These are phyloP conservation scores for Mormoops blainvillei DNA, from an alignment of 2,113 vertebrate species.

Conservation along the genomic window DNA sequence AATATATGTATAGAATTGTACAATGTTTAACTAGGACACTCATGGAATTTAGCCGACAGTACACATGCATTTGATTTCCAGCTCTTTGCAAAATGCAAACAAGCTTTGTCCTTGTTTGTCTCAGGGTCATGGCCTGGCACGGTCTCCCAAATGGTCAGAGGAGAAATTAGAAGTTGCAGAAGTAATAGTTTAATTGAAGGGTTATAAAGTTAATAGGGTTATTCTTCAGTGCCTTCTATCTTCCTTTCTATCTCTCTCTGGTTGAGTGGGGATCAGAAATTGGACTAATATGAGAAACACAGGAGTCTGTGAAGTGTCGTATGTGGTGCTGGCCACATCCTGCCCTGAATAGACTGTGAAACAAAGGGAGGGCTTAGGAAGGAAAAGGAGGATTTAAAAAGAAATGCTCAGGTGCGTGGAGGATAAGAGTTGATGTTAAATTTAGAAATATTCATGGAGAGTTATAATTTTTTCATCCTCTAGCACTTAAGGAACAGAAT, in stretches of 20 bases:
- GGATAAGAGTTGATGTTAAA: slow-evolving; percentile 13
- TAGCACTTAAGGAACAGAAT: not conserved
- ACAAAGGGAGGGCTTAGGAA: not conserved
- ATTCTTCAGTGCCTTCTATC: slow-evolving; percentile 63
- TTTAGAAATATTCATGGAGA: not conserved
- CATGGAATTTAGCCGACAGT: not conserved
- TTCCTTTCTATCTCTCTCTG: slow-evolving; percentile 57
- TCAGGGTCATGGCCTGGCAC: slow-evolving; percentile 3
- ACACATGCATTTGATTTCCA: slow-evolving; percentile 26
- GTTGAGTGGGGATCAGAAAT: slow-evolving; percentile 59
- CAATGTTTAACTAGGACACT: not conserved
- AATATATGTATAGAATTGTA: not conserved
- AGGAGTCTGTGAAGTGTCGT: slow-evolving; percentile 59
- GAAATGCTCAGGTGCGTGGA: not conserved
- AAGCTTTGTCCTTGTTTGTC: slow-evolving; percentile 40
- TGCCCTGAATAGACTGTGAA: slow-evolving; percentile 24
- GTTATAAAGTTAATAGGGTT: slow-evolving; percentile 45
- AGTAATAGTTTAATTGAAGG: slow-evolving; percentile 40
- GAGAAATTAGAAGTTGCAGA: slow-evolving; percentile 56
- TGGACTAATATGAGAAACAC: slow-evolving; percentile 70
- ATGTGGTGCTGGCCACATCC: slow-evolving; percentile 57
- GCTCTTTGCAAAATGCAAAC: slow-evolving; percentile 41
- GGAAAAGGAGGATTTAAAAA: slow-evolving; percentile 4
- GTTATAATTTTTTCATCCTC: not conserved
- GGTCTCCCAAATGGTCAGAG: slow-evolving; percentile 11